These are phyloP conservation scores for Okamejei kenojei DNA, from an alignment of 2,797 vertebrate species.

Conservation along the genomic window DNA sequence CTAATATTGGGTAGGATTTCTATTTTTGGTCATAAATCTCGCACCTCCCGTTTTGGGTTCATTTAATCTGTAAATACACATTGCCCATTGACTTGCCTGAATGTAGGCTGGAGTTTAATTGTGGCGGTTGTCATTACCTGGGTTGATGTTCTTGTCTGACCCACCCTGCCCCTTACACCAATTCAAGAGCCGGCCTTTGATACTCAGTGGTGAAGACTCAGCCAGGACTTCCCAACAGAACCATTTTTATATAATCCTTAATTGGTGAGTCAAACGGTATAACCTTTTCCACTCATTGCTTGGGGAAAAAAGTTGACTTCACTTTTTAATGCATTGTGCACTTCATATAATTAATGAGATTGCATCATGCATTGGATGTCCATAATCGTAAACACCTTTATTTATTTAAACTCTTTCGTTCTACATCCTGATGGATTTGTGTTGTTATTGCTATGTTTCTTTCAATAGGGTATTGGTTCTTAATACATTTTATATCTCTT, in stretches of 20 bases:
- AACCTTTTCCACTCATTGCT: background rate
- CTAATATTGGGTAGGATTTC: background rate
- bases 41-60: background rate
- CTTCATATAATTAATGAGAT: background rate
- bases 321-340: background rate
- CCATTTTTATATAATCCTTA: background rate
- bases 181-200: background rate
- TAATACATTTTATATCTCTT: background rate
- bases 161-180: background rate
- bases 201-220: background rate
- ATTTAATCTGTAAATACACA: conserved; percentile 7
- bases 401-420: conserved; percentile 31
- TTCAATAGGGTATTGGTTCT: background rate
- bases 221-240: background rate
- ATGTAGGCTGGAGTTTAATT: background rate
- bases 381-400: conserved; percentile 31
- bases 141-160: background rate
- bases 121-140: too few species aligned
- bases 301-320: background rate
- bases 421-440: background rate
- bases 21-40: background rate
- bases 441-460: background rate
- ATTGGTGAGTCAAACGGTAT: background rate
- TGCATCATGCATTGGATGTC: conserved; percentile 15
- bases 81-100: background rate